Percentiles rank a stretch among this genome's conserved stretches.
phyloP scores from a whole-genome alignment of 2,888 invertebrate species.

The Aporophyla nigra region DNA sequence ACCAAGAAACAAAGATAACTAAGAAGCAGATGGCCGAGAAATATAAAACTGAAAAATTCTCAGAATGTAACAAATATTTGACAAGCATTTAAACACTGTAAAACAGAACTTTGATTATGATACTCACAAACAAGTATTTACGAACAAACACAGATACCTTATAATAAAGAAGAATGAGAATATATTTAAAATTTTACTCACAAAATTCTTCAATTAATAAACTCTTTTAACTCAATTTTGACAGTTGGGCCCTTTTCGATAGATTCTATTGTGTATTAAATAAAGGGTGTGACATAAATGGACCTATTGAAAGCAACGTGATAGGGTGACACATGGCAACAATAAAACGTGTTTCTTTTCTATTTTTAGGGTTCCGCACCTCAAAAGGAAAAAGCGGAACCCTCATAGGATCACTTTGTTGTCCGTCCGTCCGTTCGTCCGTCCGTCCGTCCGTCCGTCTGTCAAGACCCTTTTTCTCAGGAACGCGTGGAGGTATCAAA shows the following conservation, averaged over 20 bases:
- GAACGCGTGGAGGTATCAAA: too few species aligned
- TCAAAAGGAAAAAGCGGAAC: too few species aligned
- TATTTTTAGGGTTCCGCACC: too few species aligned
- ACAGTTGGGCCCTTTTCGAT: neutral
- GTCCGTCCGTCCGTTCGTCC: too few species aligned
- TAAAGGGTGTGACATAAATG: conserved; percentile 9
- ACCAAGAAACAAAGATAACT: too few species aligned
- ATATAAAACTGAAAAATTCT: too few species aligned
- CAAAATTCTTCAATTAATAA: neutral
- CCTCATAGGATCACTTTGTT: too few species aligned
- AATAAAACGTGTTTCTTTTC: neutral
- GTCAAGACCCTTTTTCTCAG: too few species aligned
- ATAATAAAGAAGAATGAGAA: neutral
- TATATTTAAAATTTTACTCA: neutral
- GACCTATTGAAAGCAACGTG: neutral
- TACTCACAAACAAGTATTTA: neutral
- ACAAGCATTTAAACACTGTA: neutral
- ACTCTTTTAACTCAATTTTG: neutral
- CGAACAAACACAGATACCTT: too few species aligned
- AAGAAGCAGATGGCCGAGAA: too few species aligned
- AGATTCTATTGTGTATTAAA: conserved; percentile 17
- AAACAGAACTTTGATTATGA: neutral
- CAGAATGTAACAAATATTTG: neutral
- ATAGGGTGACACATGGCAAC: neutral
- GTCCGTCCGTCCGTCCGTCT: too few species aligned